Evolutionary conservation across 2,888 invertebrate species (phyloP).

Genomic region (Tachina fera): DNA sequence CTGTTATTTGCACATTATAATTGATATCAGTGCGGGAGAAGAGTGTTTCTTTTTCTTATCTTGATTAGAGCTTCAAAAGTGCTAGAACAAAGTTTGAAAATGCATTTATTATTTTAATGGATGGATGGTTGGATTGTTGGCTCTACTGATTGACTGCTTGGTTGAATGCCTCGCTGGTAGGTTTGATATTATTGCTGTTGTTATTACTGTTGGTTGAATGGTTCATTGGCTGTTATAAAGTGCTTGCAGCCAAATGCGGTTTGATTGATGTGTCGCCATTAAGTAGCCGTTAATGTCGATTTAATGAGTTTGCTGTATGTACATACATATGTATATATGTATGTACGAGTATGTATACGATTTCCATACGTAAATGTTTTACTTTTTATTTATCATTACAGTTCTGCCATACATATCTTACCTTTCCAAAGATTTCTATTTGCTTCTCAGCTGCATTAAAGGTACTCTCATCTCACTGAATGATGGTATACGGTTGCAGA

Average conservation of each 20-base stretch:
- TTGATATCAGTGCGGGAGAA: slow-evolving; percentile 16
- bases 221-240: slow-evolving; percentile 43
- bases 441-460: background rate
- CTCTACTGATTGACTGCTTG: background rate
- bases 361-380: slow-evolving; percentile 47
- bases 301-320: slow-evolving; percentile 61
- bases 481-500: slow-evolving; percentile 28
- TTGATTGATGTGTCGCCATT: slow-evolving; percentile 73
- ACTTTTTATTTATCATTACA: background rate
- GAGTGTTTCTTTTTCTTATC: slow-evolving; percentile 9
- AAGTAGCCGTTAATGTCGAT: slow-evolving; percentile 68
- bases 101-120: slow-evolving; percentile 40
- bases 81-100: slow-evolving; percentile 36
- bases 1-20: slow-evolving; percentile 40
- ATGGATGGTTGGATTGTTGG: slow-evolving; percentile 12
- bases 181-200: background rate
- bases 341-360: slow-evolving; percentile 59
- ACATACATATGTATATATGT: background rate
- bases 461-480: background rate
- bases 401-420: slow-evolving; percentile 2
- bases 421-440: background rate
- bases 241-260: slow-evolving; percentile 60
- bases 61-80: slow-evolving; percentile 7
- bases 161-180: slow-evolving; percentile 17
- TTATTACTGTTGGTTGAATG: slow-evolving; percentile 17